Conservation (phyloP, 2,113 vertebrate genomes). For the Euleptes europaea region DNA sequence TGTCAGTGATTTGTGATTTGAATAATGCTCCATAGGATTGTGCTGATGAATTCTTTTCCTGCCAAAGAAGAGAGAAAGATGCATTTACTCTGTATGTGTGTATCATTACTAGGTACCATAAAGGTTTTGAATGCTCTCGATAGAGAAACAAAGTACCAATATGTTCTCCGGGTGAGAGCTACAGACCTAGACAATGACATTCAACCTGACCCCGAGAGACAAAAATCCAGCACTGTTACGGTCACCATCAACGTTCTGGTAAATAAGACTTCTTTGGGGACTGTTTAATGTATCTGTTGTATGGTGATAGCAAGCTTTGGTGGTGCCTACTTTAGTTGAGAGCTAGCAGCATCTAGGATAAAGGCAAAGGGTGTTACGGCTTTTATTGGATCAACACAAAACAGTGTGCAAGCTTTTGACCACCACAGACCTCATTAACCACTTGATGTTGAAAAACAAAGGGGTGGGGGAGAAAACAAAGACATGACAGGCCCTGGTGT, state of each 20-base stretch:
- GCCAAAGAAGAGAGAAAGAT: background rate
- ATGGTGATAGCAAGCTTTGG: background rate
- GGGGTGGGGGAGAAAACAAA: too few species aligned
- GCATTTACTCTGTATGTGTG: background rate
- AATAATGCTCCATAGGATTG: too few species aligned
- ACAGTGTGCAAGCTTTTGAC: too few species aligned
- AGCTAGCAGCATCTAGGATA: background rate
- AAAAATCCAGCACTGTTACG: slow-evolving; percentile 27
- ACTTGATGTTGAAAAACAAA: too few species aligned
- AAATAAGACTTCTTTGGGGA: slow-evolving; percentile 15
- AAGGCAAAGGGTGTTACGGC: background rate
- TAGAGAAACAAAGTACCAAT: slow-evolving; percentile 32
- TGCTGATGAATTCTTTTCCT: background rate
- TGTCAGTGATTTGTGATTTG: too few species aligned
- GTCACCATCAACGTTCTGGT: slow-evolving; percentile 40
- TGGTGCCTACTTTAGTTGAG: background rate
- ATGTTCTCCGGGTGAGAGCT: slow-evolving; percentile 1
- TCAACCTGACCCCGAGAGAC: slow-evolving; percentile 19
- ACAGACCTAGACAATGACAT: slow-evolving; percentile 31
- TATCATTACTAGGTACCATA: slow-evolving; percentile 21
- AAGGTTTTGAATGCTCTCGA: slow-evolving; percentile 40
- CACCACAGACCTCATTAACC: too few species aligned
- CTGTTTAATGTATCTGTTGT: background rate
- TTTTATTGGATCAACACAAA: too few species aligned
- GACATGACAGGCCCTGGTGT: too few species aligned